Evolutionary conservation across 1,140 invertebrate genomes (phyloP), one percentile per base, ranked within the genome.

Genomic region (Batillaria attramentaria): DNA sequence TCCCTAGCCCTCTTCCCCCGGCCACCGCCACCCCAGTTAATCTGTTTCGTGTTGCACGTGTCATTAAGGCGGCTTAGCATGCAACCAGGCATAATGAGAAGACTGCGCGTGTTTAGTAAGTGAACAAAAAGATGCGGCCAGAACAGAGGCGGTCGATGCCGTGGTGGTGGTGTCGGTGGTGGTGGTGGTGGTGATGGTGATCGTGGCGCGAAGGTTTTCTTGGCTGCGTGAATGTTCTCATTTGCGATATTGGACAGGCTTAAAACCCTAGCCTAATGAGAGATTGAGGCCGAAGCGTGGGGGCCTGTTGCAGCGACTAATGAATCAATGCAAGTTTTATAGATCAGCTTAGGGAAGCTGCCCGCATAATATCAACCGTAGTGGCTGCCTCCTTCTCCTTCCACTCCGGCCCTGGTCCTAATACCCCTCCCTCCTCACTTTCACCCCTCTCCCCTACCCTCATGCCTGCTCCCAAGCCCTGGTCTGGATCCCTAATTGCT

Each of bases 321-420:
- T 78, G 77, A 78, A 78, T 78, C 77, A 78, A 78, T 78, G 77
- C 41, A 69, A n/a, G 46, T 78, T 46, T 78, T 78, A 78, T 78
- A 69, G 77, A 78, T 78, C 77, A 43, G 77, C 72, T 78, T 78
- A 72, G 77, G 46, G 50, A 16, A 65, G 31, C n/a, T 24, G 39
- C 57, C 42, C 33, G 46, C 54, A 50, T n/a, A 24, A 31, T n/a
- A n/a, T n/a, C n/a, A n/a, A n/a, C n/a, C n/a, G n/a, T n/a, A n/a
- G n/a, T n/a, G 57, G n/a, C 57, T 28, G 10, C 24, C n/a, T 8
- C n/a, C 24, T 62, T 62, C 43, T 39, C 73, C 42, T 69, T 74
- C 65, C 65, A n/a, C 62, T 37, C n/a, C n/a, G 35, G 76, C 66
- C 68, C 20, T 69, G n/a, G n/a, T n/a, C n/a, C n/a, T n/a, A n/a